These are phyloP conservation scores for Asobara japonica DNA, from an alignment of 1,140 invertebrate species.

Conservation along the genomic window DNA sequence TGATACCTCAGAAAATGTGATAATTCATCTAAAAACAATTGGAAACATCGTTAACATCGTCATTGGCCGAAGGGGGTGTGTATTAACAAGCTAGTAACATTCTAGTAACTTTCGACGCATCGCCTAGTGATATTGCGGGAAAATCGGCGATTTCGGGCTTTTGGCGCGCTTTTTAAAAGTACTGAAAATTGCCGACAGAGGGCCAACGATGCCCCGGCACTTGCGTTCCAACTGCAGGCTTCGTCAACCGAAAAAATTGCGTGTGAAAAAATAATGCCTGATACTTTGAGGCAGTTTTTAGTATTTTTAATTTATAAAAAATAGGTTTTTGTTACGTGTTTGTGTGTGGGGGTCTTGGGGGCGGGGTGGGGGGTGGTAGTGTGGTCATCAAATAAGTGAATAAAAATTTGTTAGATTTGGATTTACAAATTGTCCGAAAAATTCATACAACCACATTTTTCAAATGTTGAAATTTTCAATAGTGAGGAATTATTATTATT, in stretches of 20 bases:
- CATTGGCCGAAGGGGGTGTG: conserved; percentile 3
- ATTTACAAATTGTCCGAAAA: too few species aligned
- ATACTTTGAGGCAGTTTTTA: too few species aligned
- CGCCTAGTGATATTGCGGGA: conserved; percentile 3
- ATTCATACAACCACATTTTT: too few species aligned
- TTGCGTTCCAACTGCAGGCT: not conserved
- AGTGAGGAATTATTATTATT: too few species aligned
- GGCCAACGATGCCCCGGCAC: not conserved
- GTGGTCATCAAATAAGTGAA: not conserved
- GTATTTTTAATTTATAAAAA: too few species aligned
- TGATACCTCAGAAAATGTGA: conserved; percentile 1
- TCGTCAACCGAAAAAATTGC: not conserved
- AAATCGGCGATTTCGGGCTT: not conserved
- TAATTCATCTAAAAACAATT: not conserved
- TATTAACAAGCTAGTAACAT: not conserved
- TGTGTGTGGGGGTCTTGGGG: not conserved
- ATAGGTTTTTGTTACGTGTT: too few species aligned
- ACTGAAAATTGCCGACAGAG: not conserved
- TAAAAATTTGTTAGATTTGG: too few species aligned
- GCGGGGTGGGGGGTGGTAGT: not conserved
- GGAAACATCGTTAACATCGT: not conserved
- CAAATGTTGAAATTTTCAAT: too few species aligned
- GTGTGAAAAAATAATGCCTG: too few species aligned
- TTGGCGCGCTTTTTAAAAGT: conserved; percentile 1
- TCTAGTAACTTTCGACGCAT: not conserved